phyloP scores from a whole-genome alignment of 2,888 invertebrate genomes.

The Ferrisia virgata region DNA sequence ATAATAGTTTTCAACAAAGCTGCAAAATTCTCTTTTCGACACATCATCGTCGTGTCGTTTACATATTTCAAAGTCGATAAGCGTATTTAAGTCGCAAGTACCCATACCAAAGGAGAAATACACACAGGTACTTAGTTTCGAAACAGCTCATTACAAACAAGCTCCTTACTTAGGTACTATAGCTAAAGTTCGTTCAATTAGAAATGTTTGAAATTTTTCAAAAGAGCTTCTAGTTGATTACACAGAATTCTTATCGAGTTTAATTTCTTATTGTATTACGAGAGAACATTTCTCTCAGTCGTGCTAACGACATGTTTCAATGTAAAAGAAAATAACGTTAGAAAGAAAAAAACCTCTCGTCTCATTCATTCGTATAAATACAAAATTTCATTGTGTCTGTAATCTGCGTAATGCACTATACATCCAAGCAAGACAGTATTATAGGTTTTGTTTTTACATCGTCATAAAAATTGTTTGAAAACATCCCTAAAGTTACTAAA shows the following conservation, averaged over 20 bases:
- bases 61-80: not conserved
- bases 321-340: not conserved
- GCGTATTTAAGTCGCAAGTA: not conserved
- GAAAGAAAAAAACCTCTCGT: not conserved
- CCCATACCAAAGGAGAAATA: not conserved
- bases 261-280: not conserved
- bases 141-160: conserved; percentile 14
- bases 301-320: not conserved
- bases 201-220: not conserved
- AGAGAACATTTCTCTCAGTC: not conserved
- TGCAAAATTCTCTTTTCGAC: not conserved
- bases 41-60: not conserved
- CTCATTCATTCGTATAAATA: not conserved
- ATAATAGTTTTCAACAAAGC: not conserved
- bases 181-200: not conserved
- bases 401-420: no score
- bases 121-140: not conserved
- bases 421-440: no score
- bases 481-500: no score
- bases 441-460: no score
- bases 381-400: not conserved
- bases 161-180: not conserved
- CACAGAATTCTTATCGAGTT: not conserved
- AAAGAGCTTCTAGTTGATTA: not conserved
- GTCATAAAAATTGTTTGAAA: no score